Conservation (phyloP, 2,888 invertebrate genomes). For the Pinctada fucata region DNA sequence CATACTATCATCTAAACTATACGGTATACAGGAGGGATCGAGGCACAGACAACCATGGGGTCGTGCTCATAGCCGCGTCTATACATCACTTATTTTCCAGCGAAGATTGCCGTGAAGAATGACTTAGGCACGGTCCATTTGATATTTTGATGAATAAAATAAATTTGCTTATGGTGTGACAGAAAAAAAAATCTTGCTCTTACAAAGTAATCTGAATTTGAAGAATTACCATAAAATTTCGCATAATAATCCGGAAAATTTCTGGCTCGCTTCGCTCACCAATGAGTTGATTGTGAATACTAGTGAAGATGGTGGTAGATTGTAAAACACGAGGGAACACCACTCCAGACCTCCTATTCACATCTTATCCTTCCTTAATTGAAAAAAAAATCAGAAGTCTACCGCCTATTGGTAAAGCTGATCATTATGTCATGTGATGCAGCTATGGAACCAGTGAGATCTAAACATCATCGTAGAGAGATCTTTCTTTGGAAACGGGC, state of each 20-base stretch:
- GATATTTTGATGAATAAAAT: too few species aligned
- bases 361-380: slow-evolving; percentile 11
- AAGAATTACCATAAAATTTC: too few species aligned
- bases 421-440: slow-evolving; percentile 7
- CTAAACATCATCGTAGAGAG: not conserved
- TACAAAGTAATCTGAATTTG: too few species aligned
- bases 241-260: too few species aligned
- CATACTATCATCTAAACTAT: slow-evolving; percentile 3
- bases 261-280: not conserved
- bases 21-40: slow-evolving; percentile 5
- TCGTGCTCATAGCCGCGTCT: not conserved
- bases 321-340: slow-evolving; percentile 9
- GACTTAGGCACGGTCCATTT: not conserved
- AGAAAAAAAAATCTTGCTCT: too few species aligned
- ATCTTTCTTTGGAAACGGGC: slow-evolving; percentile 11
- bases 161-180: too few species aligned
- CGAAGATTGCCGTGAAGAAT: not conserved
- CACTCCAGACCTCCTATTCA: slow-evolving; percentile 10
- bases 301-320: not conserved
- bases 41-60: not conserved
- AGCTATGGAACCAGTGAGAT: not conserved
- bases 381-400: not conserved
- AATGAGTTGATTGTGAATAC: not conserved
- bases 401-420: slow-evolving; percentile 17
- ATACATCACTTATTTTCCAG: not conserved